These are phyloP conservation scores for Paralinhomoeus sp. DNA, from an alignment of 2,888 invertebrate genomes.

Conservation along the genomic window DNA sequence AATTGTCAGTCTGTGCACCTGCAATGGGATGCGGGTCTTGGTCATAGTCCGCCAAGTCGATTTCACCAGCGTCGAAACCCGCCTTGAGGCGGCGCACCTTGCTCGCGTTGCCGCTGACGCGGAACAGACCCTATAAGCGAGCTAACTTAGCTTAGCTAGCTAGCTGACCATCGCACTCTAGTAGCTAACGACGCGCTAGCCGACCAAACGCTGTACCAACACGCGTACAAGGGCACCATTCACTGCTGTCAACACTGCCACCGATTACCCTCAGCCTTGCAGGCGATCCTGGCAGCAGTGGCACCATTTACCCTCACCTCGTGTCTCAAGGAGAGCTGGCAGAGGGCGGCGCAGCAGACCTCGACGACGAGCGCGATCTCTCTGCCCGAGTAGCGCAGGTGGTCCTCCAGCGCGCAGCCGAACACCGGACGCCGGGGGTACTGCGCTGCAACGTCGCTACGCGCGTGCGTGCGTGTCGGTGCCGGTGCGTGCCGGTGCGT, in stretches of 20 bases:
- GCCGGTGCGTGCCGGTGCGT: neutral
- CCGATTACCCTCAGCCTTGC: no score
- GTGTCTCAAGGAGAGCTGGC: slow-evolving; percentile 58
- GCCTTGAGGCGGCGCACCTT: slow-evolving; percentile 68
- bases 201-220: no score
- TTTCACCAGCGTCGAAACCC: slow-evolving; percentile 14
- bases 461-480: neutral
- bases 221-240: no score
- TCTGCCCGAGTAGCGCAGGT: slow-evolving; percentile 34
- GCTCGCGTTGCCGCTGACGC: slow-evolving; percentile 66
- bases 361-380: slow-evolving; percentile 71
- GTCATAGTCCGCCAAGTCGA: slow-evolving; percentile 37
- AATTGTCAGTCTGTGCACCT: neutral
- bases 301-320: slow-evolving; percentile 37
- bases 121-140: slow-evolving; percentile 46
- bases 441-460: slow-evolving; percentile 31
- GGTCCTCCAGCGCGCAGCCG: slow-evolving; percentile 60
- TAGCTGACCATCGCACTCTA: no score
- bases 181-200: no score
- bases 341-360: slow-evolving; percentile 58
- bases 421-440: slow-evolving; percentile 44
- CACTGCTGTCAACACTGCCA: no score
- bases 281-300: neutral
- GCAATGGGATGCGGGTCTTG: slow-evolving; percentile 76
- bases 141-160: no score